Evolutionary conservation across 2,888 invertebrate genomes (phyloP), one percentile per base, ranked within the genome.

Genomic region (Leptura quadrifasciata): DNA sequence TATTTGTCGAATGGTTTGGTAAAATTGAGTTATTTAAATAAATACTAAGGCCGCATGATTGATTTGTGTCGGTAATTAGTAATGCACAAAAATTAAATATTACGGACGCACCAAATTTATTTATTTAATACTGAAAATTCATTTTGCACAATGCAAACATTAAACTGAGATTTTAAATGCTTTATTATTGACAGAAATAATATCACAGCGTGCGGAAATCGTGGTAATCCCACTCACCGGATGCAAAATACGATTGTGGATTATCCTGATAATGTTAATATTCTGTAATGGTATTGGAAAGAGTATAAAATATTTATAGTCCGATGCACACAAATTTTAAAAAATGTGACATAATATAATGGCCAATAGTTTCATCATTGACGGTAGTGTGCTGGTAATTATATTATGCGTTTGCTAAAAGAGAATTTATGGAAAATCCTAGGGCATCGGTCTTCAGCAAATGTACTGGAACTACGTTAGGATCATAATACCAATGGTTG

Each of bases 171-270:
- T 75, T 71, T 72, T 73, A 74, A 75, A 79, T 71, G 72, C 52
- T 71, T 57, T 74, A 75, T 71, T 75, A 76, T 75, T 74, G 74
- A 67, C 67, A 75, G 69, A 76, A 76, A 74, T 58, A 72, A 76
- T 76, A 74, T 75, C 74, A 73, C 72, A 58, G 63, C 64, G 57
- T 83, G 83, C 83, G 85, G 85, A 85, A 84, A 84, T 82, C 78
- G 81, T 82, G 83, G 81, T 83, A 82, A 84, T 83, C 83, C 81
- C 82, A 81, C 83, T 84, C 82, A 83, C 82, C 82, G 84, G 84
- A 85, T 83, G 79, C 73, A 78, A 77, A 82, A 80, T 80, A 82
- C 80, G 82, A 84, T 83, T 83, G 79, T 79, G 83, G 84, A 86
- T 86, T 84, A 86, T 85, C 85, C 85, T 80, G 81, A 83, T 82